Conservation (phyloP, 2,797 vertebrate genomes). For the Microctenopoma lineatum region DNA sequence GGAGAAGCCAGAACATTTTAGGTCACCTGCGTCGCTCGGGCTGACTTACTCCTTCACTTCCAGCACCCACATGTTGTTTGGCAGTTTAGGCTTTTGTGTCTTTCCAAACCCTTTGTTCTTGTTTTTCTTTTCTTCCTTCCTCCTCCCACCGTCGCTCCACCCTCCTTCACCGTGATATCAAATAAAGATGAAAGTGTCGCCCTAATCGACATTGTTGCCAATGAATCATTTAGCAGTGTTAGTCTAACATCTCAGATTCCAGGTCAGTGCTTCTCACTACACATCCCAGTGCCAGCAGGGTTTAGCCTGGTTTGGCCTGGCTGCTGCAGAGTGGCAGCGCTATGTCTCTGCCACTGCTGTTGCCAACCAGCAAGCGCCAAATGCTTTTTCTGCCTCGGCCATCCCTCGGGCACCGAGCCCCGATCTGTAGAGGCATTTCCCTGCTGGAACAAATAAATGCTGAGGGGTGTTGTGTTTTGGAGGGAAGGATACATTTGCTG, state of each 20-base stretch:
- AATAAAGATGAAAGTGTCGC: slow-evolving; percentile 78
- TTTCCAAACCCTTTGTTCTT: slow-evolving; percentile 7
- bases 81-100: slow-evolving; percentile 11
- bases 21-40: background rate
- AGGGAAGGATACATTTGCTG: slow-evolving; percentile 53
- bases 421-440: slow-evolving; percentile 46
- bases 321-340: slow-evolving; percentile 55
- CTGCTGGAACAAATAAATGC: slow-evolving; percentile 43
- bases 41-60: slow-evolving; percentile 13
- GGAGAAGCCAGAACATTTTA: background rate
- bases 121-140: background rate
- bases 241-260: slow-evolving; percentile 77
- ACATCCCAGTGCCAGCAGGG: slow-evolving; percentile 62
- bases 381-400: slow-evolving; percentile 51
- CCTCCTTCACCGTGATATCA: slow-evolving; percentile 60
- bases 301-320: slow-evolving; percentile 54
- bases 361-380: slow-evolving; percentile 55
- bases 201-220: slow-evolving; percentile 74
- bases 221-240: slow-evolving; percentile 80
- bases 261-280: slow-evolving; percentile 73
- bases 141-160: slow-evolving; percentile 3
- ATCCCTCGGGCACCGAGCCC: slow-evolving; percentile 62
- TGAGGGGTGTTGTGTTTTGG: slow-evolving; percentile 32
- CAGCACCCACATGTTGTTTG: slow-evolving; percentile 3
- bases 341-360: slow-evolving; percentile 40